Base-by-base conservation (phyloP, 2,797 vertebrate genomes). In the Myripristis murdjan region DNA sequence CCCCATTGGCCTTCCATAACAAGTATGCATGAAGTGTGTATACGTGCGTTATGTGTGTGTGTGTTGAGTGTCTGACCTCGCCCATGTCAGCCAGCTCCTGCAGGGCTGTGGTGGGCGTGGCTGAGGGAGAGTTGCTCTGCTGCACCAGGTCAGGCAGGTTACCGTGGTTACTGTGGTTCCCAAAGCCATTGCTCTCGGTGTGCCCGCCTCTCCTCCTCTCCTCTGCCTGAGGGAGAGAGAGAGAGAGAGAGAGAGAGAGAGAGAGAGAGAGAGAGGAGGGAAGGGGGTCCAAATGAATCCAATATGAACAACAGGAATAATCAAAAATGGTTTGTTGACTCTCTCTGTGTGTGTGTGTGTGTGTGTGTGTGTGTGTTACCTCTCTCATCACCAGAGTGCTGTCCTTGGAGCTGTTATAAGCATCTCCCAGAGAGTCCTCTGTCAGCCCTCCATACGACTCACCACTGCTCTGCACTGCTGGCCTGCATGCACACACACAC, bases 121-220 rank as follows among this genome's bases (percentile, higher is more conserved):
- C 95, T 0, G 95, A 96, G 0, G 97, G 97, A 47, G 97, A 98
- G 87, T 97, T 96, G 89, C 97, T 99, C 91, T 98, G 97, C 91
- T 98, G 97, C 64, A 99, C 95, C 87, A 99, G 93, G 94, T 99
- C 98, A 14, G 98, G 98, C 18, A 99, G 96, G 89, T 99, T 99
- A 86, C 96, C 96, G 55, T 98, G 96, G 84, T 92, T 89, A 72
- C 91, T 68, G 67, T 91, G 92, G 85, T 95, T 94, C 39, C 96
- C 95, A 16, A 99, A 97, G 67, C 97, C 98, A 83, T 99, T 98
- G 89, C 97, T 99, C 94, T 98, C 97, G 51, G 93, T 51, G 67
- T 98, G 97, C 79, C 94, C 91, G 22, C 95, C 95, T 83, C 95
- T 93, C 85, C 97, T 97, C 95, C 96, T 96, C 81, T 98, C 97